Percentiles rank a stretch among this genome's conserved stretches.
Conservation (phyloP, 1,140 invertebrate species). For the Trichoplusia ni region DNA sequence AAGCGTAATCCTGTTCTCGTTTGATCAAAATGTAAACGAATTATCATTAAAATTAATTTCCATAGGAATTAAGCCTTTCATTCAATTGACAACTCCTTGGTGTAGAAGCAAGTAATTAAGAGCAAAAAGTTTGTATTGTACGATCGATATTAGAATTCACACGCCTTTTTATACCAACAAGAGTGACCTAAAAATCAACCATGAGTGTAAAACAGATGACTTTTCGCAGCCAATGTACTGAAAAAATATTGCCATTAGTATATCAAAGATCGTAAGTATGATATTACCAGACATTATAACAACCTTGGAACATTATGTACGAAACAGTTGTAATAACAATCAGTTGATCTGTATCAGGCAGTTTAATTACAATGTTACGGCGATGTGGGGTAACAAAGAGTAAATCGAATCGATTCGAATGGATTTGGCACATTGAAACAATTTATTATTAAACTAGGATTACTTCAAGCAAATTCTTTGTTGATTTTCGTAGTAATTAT, state of each 20-base stretch:
- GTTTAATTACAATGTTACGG: slow-evolving; percentile 16
- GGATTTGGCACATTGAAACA: too few species aligned
- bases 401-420: neutral
- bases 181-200: slow-evolving; percentile 9
- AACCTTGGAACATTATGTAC: slow-evolving; percentile 2
- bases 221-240: neutral
- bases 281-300: neutral
- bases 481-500: too few species aligned
- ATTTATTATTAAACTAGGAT: too few species aligned
- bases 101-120: too few species aligned
- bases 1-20: too few species aligned
- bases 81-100: too few species aligned
- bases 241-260: slow-evolving; percentile 13
- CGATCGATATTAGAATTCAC: too few species aligned
- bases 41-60: too few species aligned
- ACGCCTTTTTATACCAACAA: neutral
- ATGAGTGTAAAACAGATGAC: slow-evolving; percentile 10
- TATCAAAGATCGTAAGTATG: neutral
- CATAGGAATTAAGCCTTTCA: too few species aligned
- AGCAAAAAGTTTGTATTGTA: too few species aligned
- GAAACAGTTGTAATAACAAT: slow-evolving; percentile 6
- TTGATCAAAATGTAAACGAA: too few species aligned
- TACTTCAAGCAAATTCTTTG: too few species aligned
- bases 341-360: slow-evolving; percentile 10
- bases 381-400: neutral